Conservation (phyloP, 23 tunicate species). For the Ciona savignyi region DNA sequence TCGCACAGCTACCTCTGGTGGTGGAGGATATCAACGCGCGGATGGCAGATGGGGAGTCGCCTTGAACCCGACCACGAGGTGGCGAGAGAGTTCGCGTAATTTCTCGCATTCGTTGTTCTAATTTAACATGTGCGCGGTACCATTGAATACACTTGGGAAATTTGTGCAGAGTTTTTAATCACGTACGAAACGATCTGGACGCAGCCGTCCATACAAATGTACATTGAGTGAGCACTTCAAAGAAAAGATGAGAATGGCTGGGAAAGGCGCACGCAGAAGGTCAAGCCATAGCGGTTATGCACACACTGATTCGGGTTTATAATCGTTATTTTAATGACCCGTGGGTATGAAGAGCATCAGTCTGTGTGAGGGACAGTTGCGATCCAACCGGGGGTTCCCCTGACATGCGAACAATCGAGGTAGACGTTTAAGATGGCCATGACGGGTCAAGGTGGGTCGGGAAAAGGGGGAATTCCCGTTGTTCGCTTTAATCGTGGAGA, state of each 20-base stretch:
- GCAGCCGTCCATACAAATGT: background rate
- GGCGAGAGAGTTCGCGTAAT: no score
- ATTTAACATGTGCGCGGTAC: no score
- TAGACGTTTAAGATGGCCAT: background rate
- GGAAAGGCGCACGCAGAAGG: background rate
- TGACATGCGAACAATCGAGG: background rate
- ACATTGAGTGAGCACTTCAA: background rate
- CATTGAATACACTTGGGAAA: no score
- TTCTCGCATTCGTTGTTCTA: no score
- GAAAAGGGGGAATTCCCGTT: background rate
- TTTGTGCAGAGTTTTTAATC: background rate
- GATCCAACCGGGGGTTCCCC: no score
- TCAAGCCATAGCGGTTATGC: no score
- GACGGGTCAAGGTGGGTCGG: background rate
- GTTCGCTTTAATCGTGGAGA: background rate
- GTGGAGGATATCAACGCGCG: slow-evolving; percentile 22
- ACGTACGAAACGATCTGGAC: background rate
- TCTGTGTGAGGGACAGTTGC: no score
- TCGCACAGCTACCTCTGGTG: slow-evolving; percentile 36
- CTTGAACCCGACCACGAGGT: no score
- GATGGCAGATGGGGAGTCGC: slow-evolving; percentile 16
- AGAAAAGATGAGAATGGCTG: background rate
- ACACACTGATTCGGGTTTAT: no score
- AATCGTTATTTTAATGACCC: no score
- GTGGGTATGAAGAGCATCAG: no score